Base-by-base conservation (phyloP, 2,797 vertebrate species). In the Prionace glauca region DNA sequence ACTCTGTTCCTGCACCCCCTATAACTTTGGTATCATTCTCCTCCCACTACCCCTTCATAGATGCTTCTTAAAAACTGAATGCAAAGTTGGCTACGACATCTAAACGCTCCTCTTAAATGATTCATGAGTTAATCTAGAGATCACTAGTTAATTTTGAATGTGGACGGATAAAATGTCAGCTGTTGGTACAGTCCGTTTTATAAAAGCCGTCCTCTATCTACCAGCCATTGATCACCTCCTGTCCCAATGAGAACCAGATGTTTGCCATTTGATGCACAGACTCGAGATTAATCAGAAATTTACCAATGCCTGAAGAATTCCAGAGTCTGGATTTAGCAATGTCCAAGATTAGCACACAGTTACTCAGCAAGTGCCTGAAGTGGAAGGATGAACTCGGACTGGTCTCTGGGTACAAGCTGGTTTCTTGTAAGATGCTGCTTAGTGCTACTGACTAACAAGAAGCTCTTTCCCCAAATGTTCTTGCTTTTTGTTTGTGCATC, bases 141-240 rank as follows among this genome's bases (percentile, higher is more conserved):
- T 81, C n/a, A 18, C 77, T 81, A 16, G n/a, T 79, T 41, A 41
- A 41, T 84, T 84, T 84, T 84, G 79, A 84, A 84, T 84, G 79
- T 20, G 79, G 79, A 84, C 41, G 79, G 79, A 84, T 84, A 84
- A 84, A 84, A 84, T 84, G 79, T 84, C 79, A 41, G 20, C 79
- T 16, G 14, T 41, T 84, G 1, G 36, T 22, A 18, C 18, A 41
- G 79, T 41, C 18, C 50, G 16, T 36, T 50, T 50, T 81, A 36
- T 84, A 20, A 41, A 84, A 1, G 14, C 36, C 16, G 16, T 16
- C 12, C 29, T 32, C 12, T 16, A 84, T 5, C 79, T 22, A 20
- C 36, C 5, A 22, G 41, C 16, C 79, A 41, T 9, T 41, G 5
- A 81, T 81, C n/a, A 36, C 11, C n/a, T 81, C 41, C 18, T 7